Evolutionary conservation across 2,113 vertebrate genomes (phyloP).

Genomic region (Otus sunia): DNA sequence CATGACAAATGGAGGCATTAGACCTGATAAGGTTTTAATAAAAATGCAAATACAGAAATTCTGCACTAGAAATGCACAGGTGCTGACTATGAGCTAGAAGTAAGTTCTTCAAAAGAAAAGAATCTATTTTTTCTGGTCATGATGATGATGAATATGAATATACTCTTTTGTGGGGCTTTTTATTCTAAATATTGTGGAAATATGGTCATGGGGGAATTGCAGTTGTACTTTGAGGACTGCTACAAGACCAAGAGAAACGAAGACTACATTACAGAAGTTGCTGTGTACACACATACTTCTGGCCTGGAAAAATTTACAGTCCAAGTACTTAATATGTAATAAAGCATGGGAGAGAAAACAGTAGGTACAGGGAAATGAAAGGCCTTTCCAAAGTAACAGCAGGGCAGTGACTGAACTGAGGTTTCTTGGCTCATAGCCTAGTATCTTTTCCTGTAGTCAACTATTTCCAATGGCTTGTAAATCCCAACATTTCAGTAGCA

Average conservation of each 20-base stretch:
- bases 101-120: neutral
- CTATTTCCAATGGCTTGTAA: neutral
- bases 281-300: neutral
- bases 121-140: neutral
- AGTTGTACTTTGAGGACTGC: neutral
- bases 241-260: neutral
- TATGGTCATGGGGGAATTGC: neutral
- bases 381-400: neutral
- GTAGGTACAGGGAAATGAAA: neutral
- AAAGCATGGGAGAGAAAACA: neutral
- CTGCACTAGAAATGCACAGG: neutral
- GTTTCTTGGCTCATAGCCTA: neutral
- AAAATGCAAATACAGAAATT: conserved; percentile 68
- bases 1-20: conserved; percentile 58
- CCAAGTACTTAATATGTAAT: neutral
- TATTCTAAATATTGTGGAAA: neutral
- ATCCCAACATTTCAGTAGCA: neutral
- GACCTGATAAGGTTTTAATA: conserved; percentile 69
- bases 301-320: neutral
- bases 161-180: neutral
- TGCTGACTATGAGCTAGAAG: neutral
- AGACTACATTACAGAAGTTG: fast-evolving
- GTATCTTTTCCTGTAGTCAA: neutral
- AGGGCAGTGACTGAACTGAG: neutral
- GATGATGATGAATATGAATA: neutral